These are phyloP conservation scores for Malurus melanocephalus DNA, from an alignment of 2,113 vertebrate species.

Conservation along the genomic window DNA sequence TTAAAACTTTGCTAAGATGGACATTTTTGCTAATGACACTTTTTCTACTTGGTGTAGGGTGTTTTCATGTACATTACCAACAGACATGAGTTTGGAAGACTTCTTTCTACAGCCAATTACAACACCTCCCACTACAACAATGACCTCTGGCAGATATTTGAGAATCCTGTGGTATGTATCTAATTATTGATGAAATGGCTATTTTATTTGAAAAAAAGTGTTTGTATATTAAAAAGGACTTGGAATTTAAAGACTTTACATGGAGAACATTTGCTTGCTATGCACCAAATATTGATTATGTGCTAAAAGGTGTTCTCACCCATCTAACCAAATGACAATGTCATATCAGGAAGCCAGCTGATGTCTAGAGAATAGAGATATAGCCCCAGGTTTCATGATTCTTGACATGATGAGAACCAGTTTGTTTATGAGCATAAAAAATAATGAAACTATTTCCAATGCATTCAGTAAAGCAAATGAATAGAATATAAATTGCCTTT, in stretches of 20 bases:
- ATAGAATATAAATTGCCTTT: background rate
- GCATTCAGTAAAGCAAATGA: background rate
- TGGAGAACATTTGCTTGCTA: background rate
- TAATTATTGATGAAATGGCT: background rate
- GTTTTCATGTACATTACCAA: slow-evolving; percentile 97
- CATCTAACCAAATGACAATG: background rate
- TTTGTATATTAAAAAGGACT: background rate
- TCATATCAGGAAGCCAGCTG: background rate
- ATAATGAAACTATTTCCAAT: background rate
- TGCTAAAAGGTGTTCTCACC: background rate
- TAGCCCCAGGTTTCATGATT: background rate
- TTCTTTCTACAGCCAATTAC: slow-evolving; percentile 94
- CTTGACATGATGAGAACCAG: background rate
- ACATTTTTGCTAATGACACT: slow-evolving; percentile 45
- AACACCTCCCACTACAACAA: slow-evolving; percentile 93
- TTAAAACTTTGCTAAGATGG: background rate
- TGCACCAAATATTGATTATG: background rate
- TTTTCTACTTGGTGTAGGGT: slow-evolving; percentile 80
- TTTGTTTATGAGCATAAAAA: background rate
- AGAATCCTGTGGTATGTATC: slow-evolving; percentile 94
- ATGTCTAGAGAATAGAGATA: background rate
- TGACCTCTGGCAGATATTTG: slow-evolving; percentile 97
- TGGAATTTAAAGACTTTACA: background rate
- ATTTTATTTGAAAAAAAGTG: background rate
- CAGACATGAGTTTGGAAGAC: slow-evolving; percentile 93